These are phyloP conservation scores for Fratercula arctica DNA, from an alignment of 2,797 vertebrate species.

Conservation along the genomic window DNA sequence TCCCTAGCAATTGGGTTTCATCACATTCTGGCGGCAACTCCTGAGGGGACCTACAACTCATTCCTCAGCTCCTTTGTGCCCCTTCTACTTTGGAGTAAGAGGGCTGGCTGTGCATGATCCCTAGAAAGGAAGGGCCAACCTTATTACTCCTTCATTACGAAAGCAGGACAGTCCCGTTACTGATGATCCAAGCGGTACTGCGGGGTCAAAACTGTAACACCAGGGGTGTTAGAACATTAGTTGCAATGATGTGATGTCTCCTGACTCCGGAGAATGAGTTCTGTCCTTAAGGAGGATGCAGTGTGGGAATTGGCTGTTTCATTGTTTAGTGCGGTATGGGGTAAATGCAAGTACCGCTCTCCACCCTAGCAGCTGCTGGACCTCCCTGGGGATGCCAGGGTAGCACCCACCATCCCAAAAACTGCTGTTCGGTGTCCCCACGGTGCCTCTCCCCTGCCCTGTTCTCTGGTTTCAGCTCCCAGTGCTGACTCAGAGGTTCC, in stretches of 20 bases:
- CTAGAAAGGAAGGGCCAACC: background rate
- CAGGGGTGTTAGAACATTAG: background rate
- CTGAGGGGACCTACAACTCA: background rate
- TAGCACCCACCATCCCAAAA: background rate
- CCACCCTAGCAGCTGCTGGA: background rate
- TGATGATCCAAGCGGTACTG: background rate
- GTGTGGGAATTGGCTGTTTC: background rate
- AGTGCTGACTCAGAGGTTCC: background rate
- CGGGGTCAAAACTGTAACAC: background rate
- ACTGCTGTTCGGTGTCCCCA: background rate
- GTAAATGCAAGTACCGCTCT: background rate
- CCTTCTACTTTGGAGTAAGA: background rate
- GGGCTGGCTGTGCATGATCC: background rate
- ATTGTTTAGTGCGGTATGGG: background rate
- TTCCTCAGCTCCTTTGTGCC: background rate
- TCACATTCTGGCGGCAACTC: background rate
- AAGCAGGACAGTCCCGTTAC: background rate
- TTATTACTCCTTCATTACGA: background rate
- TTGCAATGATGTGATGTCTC: background rate
- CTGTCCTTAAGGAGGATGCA: background rate
- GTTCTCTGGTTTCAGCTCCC: background rate
- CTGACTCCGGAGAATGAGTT: background rate
- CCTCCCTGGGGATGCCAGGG: background rate
- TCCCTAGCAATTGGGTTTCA: fast-evolving
- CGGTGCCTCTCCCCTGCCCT: background rate